Conservation (phyloP, 2,797 vertebrate species). For the Liparis tanakae region DNA sequence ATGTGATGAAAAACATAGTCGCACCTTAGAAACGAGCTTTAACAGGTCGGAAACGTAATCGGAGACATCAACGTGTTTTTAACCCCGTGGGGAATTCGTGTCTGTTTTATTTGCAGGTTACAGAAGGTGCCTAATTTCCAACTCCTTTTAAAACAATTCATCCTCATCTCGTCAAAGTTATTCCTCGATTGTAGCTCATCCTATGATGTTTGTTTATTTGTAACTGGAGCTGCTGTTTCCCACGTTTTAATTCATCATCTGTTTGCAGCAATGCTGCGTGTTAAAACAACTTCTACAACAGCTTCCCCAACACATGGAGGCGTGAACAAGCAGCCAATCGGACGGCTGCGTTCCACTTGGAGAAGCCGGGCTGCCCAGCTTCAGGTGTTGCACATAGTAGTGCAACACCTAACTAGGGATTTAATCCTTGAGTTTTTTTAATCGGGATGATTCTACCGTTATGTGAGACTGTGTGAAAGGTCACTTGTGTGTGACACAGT, state of each 20-base stretch:
- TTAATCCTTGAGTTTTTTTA: not conserved
- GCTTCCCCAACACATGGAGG: not conserved
- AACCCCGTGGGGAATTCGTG: not conserved
- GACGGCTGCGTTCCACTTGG: not conserved
- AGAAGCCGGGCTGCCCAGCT: slow-evolving; percentile 1
- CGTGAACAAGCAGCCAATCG: not conserved
- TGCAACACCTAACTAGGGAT: not conserved
- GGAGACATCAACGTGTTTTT: not conserved
- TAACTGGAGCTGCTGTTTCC: not conserved
- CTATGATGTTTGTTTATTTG: not conserved
- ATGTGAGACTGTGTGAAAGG: not conserved
- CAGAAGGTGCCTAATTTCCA: not conserved
- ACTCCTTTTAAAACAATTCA: not conserved
- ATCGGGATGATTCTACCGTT: not conserved
- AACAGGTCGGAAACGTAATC: not conserved
- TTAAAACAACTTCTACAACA: not conserved
- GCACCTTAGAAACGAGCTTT: not conserved
- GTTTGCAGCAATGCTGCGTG: not conserved
- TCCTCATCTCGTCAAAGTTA: not conserved
- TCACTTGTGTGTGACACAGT: not conserved
- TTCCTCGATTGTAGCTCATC: not conserved
- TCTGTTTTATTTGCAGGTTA: not conserved
- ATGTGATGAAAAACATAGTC: not conserved
- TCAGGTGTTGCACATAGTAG: not conserved
- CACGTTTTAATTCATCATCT: not conserved